Evolutionary conservation across 2,888 invertebrate species (phyloP).

Genomic region (Rosalia funebris): DNA sequence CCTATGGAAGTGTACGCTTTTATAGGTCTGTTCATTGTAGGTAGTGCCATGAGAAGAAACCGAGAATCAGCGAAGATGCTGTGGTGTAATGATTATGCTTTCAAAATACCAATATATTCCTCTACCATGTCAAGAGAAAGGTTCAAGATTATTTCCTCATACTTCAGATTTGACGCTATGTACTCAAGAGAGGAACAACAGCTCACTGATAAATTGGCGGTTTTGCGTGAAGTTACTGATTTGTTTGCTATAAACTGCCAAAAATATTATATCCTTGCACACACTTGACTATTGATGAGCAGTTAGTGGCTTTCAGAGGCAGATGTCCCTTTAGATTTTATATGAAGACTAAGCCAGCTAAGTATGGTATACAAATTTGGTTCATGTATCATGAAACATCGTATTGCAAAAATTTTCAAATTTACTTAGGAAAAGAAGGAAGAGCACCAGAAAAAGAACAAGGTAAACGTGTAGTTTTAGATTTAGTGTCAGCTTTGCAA

Average conservation of each 20-base stretch:
- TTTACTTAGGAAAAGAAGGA: neutral
- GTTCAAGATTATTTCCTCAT: no score
- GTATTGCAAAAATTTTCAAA: neutral
- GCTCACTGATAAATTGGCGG: neutral
- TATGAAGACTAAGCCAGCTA: conserved; percentile 32
- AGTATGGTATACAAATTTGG: conserved; percentile 25
- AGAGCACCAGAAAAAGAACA: neutral
- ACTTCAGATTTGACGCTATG: no score
- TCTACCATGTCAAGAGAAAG: no score
- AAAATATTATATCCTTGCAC: neutral
- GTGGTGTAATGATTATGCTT: no score
- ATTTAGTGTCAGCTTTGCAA: neutral
- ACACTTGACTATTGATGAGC: conserved; percentile 29
- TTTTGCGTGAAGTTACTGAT: neutral
- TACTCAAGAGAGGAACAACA: no score
- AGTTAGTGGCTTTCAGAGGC: conserved; percentile 26
- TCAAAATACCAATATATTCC: no score
- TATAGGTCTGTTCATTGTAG: no score
- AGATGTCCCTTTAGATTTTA: conserved; percentile 28
- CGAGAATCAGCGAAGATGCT: no score
- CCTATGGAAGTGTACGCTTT: no score
- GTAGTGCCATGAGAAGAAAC: no score
- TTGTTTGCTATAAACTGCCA: neutral
- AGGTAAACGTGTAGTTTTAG: neutral
- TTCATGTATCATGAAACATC: neutral